Conservation (phyloP, 2,797 vertebrate species). For the Tenualosa ilisha region DNA sequence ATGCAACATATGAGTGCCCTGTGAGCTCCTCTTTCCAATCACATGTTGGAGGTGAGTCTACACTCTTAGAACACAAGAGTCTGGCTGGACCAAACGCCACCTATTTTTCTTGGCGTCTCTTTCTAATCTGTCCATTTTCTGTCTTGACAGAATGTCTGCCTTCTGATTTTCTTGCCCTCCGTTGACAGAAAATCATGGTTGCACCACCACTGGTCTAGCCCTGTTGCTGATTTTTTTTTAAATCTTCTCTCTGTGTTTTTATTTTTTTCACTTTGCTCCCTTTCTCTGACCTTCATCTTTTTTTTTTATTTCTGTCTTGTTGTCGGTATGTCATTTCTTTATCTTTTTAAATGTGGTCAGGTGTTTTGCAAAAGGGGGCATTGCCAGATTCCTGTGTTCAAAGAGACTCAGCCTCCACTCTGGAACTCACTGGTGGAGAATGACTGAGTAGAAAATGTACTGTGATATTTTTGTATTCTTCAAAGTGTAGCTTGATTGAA, state of each 20-base stretch:
- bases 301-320: neutral
- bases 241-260: neutral
- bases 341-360: conserved; percentile 12
- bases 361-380: conserved; percentile 49
- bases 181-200: neutral
- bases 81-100: conserved; percentile 60
- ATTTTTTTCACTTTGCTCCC: neutral
- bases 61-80: conserved; percentile 50
- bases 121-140: conserved; percentile 15
- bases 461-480: conserved; percentile 87
- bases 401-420: conserved; percentile 58
- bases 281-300: conserved; percentile 11
- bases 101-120: conserved; percentile 16
- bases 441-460: conserved; percentile 79
- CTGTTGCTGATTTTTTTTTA: neutral
- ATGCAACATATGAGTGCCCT: conserved; percentile 54
- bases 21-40: conserved; percentile 62
- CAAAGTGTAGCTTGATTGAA: conserved; percentile 77
- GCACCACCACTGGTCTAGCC: neutral
- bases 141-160: neutral
- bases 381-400: conserved; percentile 60
- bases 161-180: neutral
- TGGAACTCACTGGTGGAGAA: conserved; percentile 65
- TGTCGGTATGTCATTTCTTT: neutral
- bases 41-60: conserved; percentile 51